Evolutionary conservation across 2,797 vertebrate genomes (phyloP), one percentile per base, ranked within the genome.

Genomic region (Lutjanus campechanus): DNA sequence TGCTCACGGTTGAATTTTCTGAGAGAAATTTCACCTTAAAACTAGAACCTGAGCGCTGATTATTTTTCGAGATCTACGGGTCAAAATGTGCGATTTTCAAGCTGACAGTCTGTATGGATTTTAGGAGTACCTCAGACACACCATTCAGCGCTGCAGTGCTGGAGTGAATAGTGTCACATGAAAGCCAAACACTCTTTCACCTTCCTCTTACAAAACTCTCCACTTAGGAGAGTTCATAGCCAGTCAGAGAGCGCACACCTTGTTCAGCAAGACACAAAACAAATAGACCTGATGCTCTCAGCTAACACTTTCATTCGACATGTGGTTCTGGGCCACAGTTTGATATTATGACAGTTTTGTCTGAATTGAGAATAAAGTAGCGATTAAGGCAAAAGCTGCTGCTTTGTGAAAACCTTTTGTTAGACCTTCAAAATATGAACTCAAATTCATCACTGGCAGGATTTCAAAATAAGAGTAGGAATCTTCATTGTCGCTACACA

Each of bases 141-240:
- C 43, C n/a, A 2, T 70, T 82, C 67, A 17, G 63, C 1, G 17
- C 13, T 54, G 50, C 22, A 49, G 67, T 50, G 25, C 63, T 71
- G 5, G 5, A 16, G 8, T 17, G 62, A 62, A 58, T 11, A 58
- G 73, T n/a, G 51, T 76, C 59, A 59, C 73, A 81, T 85, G 62
- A 79, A 79, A 84, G 76, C 20, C 46, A 29, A 85, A 76, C 64
- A 51, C 60, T 77, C 19, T 61, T 76, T 78, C 78, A 82, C 65
- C 79, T 88, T 77, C 68, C 71, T 54, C 73, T 76, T 76, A 80
- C 65, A 89, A 89, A 89, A 69, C 77, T 79, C 85, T 77, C 75
- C 75, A 74, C 65, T 83, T 62, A 73, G 44, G 51, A 58, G 75
- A 59, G 65, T 81, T 86, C 56, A 60, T 50, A 82, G 77, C 72